Evolutionary conservation across 1,140 invertebrate species (phyloP), one percentile per base, ranked within the genome.

Genomic region (Leptopilina clavipes): DNA sequence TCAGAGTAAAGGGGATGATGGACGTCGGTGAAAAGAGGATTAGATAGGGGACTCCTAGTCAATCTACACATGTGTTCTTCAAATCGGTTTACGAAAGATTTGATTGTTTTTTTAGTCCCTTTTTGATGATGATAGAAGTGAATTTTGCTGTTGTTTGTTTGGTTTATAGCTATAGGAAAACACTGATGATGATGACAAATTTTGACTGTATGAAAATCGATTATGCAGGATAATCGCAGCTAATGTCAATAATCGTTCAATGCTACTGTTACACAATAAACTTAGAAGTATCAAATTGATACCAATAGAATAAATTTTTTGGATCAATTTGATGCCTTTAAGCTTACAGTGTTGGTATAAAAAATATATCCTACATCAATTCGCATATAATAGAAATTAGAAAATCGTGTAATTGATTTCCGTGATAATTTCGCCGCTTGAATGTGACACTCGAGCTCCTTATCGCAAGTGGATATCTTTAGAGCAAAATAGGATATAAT

Each of bases 401-500:
- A 2, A 5, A 31, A 31, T 2, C 25, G 25, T 31, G 25, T 2
- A 65, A 65, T 65, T 65, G 59, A 65, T 65, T 65, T 12, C n/a
- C 65, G 18, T 72, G 19, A 37, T 7, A 31, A 31, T 17, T 65
- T 37, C 72, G 8, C 45, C 37, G 76, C 78, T 77, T 31, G 19
- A 17, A 25, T 22, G 31, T 17, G 56, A 17, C 25, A 12, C 56
- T 37, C 14, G 25, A 17, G 52, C 18, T 54, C 7, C 31, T 31
- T 65, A 65, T 65, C 79, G 73, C 48, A 2, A 71, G 73, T 71
- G 76, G 75, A 80, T 80, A 78, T 78, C 44, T 70, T 70, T 31
- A 25, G 8, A n/a, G n/a, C n/a, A n/a, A n/a, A n/a, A n/a, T n/a
- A n/a, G 70, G n/a, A 72, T 77, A 73, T 77, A 77, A 72, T 73